Evolutionary conservation across 1,140 invertebrate genomes (phyloP), one percentile per base, ranked within the genome.

Genomic region (Cherax quadricarinatus): DNA sequence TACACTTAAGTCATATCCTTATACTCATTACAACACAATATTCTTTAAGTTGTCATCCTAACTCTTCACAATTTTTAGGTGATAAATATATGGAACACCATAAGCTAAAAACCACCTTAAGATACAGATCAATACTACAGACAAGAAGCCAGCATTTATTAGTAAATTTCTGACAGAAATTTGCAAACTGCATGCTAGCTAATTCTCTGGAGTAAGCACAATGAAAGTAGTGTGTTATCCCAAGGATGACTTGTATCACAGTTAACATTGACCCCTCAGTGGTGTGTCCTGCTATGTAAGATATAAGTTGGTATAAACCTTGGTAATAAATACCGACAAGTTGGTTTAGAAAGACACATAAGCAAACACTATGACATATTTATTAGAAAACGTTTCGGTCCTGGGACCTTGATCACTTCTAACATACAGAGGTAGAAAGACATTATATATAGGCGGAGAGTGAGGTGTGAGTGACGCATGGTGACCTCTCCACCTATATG

Each of bases 201-300:
- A 75, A 75, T 75, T 21, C 70, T 75, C 70, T 75, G 24, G 16
- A 75, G 70, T n/a, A 75, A 75, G n/a, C 70, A 75, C n/a, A 75
- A 75, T 21, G 30, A 75, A 30, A 7, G 70, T 75, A 75, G 70
- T 30, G 70, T 75, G n/a, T 75, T 75, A 75, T 75, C 70, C 70
- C 70, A n/a, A 75, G 70, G 70, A 75, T 75, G 70, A 75, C 70
- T 24, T 57, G 4, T 75, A 75, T 75, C 70, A 75, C 70, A 75
- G 70, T 30, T 75, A 75, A 75, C 70, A 75, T 75, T 75, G 70
- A 75, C 70, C 70, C 70, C 70, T 75, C 70, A 75, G 70, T 75
- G 70, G 4, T 75, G 24, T 30, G n/a, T 75, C 24, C n/a, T 75
- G 70, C 70, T 30, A 30, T 21, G 4, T 75, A n/a, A 1, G 70